Base-by-base conservation (phyloP, 2,113 vertebrate species). In the Butastur rufipennis region DNA sequence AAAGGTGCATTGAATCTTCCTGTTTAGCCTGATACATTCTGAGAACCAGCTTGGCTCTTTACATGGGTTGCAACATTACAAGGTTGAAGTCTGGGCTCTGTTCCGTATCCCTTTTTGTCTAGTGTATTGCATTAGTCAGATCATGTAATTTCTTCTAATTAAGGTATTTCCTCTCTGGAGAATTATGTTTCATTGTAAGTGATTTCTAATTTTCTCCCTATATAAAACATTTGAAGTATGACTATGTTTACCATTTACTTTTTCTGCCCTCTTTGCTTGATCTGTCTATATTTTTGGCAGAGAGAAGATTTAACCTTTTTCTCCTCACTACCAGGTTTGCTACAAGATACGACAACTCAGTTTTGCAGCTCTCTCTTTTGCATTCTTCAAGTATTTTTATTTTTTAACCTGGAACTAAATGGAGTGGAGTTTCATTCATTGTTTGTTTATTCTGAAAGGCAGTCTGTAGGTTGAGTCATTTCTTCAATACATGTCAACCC, bases 11-110 rank as follows among this genome's bases (percentile, higher is more conserved):
- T 47, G 15, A 48, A 58, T 75, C 13, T 38, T 81, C 16, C 8
- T 2, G 2, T 53, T 81, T 77, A 40, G 34, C n/a, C 20, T 71
- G 29, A 25, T 40, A 8, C 2, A 21, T 42, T 63, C 50, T 59
- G 34, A 71, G 87, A 81, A 53, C 15, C 50, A 77, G 21, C 32
- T 32, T 40, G 23, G 11, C 17, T 62, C 16, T 48, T 81, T 40
- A 43, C 16, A 18, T 38, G 20, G 34, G 15, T 40, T 72, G 17
- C 13, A 53, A 16, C 5, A 21, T 47, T 61, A 38, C 0, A 0
- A 55, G 9, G 11, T 21, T 67, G n/a, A 74, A 56, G 8, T 90
- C 73, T 85, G 42, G 50, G 25, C 48, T 59, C 5, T 55, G 26
- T 75, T 92, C 53, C 7, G 1, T 68, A 29, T 17, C n/a, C 72